Evolutionary conservation across 2,113 vertebrate species (phyloP).

Genomic region (Lampris incognitus): DNA sequence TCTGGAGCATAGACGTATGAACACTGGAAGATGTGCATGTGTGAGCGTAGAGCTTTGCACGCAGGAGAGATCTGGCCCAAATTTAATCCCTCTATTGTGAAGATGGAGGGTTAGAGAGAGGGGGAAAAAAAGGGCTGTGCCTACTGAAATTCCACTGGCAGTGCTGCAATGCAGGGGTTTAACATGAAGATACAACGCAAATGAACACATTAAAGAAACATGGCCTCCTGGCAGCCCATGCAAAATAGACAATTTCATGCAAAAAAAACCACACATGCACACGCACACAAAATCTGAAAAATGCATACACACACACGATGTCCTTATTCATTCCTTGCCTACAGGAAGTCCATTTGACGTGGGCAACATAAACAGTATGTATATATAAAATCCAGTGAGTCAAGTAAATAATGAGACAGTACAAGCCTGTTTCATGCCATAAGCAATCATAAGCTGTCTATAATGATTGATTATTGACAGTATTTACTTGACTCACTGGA

Average conservation of each 20-base stretch:
- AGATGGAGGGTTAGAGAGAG: conserved; percentile 47
- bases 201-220: conserved; percentile 64
- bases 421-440: too few species aligned
- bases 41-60: conserved; percentile 62
- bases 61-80: conserved; percentile 74
- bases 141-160: conserved; percentile 76
- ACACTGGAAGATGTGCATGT: conserved; percentile 66
- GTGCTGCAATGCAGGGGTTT: conserved; percentile 85
- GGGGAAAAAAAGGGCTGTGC: conserved; percentile 54
- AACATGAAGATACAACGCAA: conserved; percentile 72
- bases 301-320: conserved; percentile 3
- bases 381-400: too few species aligned
- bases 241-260: conserved; percentile 6
- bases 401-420: too few species aligned
- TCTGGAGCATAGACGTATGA: conserved; percentile 59
- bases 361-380: background rate
- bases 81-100: conserved; percentile 79
- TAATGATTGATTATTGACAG: too few species aligned
- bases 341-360: conserved; percentile 21
- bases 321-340: background rate
- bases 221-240: conserved; percentile 36
- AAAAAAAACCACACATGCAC: conserved; percentile 10
- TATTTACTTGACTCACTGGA: too few species aligned
- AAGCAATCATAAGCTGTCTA: background rate
- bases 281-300: background rate